These are phyloP conservation scores for Acyrthosiphon pisum DNA, from an alignment of 1,140 invertebrate species.

Conservation along the genomic window DNA sequence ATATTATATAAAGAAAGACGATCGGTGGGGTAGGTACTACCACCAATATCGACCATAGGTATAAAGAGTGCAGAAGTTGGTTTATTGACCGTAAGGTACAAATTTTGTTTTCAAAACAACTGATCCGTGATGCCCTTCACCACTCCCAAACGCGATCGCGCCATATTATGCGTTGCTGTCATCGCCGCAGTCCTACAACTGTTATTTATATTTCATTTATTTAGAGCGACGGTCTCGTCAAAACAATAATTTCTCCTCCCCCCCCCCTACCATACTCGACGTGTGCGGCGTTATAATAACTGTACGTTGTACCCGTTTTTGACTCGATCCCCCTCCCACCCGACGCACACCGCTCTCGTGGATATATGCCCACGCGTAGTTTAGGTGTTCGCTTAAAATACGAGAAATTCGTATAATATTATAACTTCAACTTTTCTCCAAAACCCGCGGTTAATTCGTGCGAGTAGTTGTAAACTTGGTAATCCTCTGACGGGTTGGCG, in stretches of 20 bases:
- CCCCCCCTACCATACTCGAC: neutral
- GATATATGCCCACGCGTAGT: neutral
- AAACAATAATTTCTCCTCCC: neutral
- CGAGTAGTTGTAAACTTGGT: conserved; percentile 19
- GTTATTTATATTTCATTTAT: neutral
- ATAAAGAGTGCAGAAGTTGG: no score
- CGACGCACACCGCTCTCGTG: no score
- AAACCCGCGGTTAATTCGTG: neutral
- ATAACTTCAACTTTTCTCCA: neutral
- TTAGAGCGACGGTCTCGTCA: neutral
- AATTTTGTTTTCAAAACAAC: neutral
- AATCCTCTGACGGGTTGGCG: neutral
- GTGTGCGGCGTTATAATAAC: neutral
- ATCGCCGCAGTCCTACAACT: no score
- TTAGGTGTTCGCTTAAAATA: neutral
- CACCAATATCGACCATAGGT: no score
- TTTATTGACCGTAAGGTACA: neutral
- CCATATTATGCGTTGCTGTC: no score
- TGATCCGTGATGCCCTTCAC: neutral
- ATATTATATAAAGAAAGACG: no score
- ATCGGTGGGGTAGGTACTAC: no score
- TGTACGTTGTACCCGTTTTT: neutral
- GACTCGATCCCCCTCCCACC: neutral
- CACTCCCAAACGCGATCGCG: neutral
- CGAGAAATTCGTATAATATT: neutral